Conservation (phyloP, 1,140 invertebrate genomes). For the Aporrectodea caliginosa region DNA sequence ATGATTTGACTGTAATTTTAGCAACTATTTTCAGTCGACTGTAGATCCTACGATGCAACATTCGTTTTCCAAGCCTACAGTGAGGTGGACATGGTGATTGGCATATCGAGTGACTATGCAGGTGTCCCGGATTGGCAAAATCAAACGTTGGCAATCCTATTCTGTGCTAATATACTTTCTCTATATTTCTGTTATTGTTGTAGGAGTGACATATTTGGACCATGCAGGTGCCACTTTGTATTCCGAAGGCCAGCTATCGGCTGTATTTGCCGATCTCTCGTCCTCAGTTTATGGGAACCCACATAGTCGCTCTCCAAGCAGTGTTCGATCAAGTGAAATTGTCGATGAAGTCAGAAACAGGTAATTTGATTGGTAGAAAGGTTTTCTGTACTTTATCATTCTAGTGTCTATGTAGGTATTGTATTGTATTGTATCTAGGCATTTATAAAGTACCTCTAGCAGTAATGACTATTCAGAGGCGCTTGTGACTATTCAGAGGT, state of each 20-base stretch:
- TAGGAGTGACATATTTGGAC: conserved; percentile 68
- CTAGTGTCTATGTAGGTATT: too few species aligned
- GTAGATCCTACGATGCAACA: too few species aligned
- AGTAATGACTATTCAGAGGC: too few species aligned
- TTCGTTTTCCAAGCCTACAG: background rate
- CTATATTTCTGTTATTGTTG: too few species aligned
- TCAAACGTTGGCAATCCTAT: background rate
- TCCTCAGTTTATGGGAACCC: conserved; percentile 80
- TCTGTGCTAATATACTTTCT: too few species aligned
- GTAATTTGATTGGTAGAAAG: conserved; percentile 56
- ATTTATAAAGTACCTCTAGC: too few species aligned
- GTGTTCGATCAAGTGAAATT: conserved; percentile 70
- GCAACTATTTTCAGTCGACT: too few species aligned
- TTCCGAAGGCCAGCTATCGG: conserved; percentile 68
- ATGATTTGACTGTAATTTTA: too few species aligned
- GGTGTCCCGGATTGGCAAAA: background rate
- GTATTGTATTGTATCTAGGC: too few species aligned
- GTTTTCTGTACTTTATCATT: too few species aligned
- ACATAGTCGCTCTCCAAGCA: conserved; percentile 68
- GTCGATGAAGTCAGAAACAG: conserved; percentile 75
- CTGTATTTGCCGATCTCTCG: conserved; percentile 64
- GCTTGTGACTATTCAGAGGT: too few species aligned
- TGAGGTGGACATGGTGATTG: background rate
- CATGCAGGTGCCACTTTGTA: conserved; percentile 84
- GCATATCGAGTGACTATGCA: background rate